Evolutionary conservation across 2,113 vertebrate genomes (phyloP), one percentile per base, ranked within the genome.

Genomic region (Oncorhynchus tshawytscha): DNA sequence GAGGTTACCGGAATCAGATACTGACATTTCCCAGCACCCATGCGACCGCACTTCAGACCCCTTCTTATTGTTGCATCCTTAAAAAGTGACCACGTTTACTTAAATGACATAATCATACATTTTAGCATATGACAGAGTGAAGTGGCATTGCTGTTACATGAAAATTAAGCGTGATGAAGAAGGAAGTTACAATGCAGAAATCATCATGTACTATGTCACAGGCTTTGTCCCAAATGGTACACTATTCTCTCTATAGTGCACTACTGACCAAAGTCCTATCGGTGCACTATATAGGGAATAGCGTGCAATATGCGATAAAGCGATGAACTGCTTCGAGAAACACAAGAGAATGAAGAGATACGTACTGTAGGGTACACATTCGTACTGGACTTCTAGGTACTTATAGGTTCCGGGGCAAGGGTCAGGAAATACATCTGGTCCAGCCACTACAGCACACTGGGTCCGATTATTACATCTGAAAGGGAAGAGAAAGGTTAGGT

Each of bases 321-420:
- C 5, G 2, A 16, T 54, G 18, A 62, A 22, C 59, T 62, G n/a
- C 7, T 9, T 22, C 4, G 7, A n/a, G 59, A 62, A 51, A 11
- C 39, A 45, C 2, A 45, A 45, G 39, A 51, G 69, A 73, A 81
- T 22, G 13, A 77, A 59, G 74, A 70, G 80, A 89, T 95, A 98
- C 97, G 70, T 97, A 98, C 97, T 98, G 93, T 97, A 98, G 81
- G 97, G 97, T 31, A 98, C 97, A 83, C 97, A 98, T 90, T 98
- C 97, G 9, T 98, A 98, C 75, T 98, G 97, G 83, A 98, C 97
- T 91, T 98, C 97, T 80, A 98, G 93, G 85, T 98, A 98, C 83
- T 98, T 98, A 90, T 97, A 98, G 0, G 96, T 98, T 79, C 97
- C 97, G 0, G 97, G 97, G 84, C 97, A 98, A 0, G 97, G 97